These are phyloP conservation scores for Acropternis orthonyx DNA, from an alignment of 2,797 vertebrate genomes.

Conservation along the genomic window DNA sequence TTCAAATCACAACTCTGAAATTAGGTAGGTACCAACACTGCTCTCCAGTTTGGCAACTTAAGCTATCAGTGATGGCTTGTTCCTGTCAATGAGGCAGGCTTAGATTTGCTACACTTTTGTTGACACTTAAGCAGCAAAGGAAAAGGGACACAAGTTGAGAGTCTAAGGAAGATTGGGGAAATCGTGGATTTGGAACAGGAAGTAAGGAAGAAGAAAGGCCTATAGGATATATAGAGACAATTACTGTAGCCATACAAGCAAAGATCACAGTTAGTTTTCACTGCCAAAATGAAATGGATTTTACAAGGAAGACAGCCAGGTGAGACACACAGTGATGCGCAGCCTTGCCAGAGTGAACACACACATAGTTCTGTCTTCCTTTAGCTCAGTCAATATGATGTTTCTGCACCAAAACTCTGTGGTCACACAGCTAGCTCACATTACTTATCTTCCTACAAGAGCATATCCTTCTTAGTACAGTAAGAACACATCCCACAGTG, in stretches of 20 bases:
- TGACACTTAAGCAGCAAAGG: neutral
- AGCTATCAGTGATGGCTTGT: neutral
- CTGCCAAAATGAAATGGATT: neutral
- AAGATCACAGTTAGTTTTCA: neutral
- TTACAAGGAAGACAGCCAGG: neutral
- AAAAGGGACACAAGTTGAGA: neutral
- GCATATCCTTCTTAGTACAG: too few relatives aligned
- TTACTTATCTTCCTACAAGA: neutral
- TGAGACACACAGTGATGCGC: rapidly evolving
- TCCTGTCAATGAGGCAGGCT: neutral
- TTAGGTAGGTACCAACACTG: neutral
- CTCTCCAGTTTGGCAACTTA: neutral
- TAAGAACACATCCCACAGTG: neutral
- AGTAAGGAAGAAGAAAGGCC: neutral
- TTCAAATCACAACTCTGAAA: neutral
- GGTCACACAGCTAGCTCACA: neutral
- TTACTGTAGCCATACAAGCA: rapidly evolving
- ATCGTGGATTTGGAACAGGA: neutral
- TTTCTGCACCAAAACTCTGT: neutral
- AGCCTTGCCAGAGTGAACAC: neutral
- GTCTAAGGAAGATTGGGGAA: neutral
- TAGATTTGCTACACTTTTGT: neutral
- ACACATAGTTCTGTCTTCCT: neutral
- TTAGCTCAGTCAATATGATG: neutral
- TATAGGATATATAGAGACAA: neutral